phyloP scores from a whole-genome alignment of 2,113 vertebrate genomes.

The Pelmatolapia mariae region DNA sequence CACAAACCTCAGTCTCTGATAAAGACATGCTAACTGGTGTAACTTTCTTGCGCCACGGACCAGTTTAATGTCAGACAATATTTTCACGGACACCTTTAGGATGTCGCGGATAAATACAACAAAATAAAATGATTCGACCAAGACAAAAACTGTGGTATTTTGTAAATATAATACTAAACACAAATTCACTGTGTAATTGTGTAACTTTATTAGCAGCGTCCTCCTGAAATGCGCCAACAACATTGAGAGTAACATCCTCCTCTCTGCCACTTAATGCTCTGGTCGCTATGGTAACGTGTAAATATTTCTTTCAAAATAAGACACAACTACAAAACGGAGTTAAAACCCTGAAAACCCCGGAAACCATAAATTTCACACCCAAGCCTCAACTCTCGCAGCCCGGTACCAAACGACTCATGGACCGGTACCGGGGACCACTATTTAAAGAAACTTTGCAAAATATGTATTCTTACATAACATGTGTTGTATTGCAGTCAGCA shows the following conservation, averaged over 20 bases:
- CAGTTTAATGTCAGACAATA: neutral
- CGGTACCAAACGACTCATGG: neutral
- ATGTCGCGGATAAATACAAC: neutral
- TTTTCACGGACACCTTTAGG: accelerated
- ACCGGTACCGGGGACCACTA: accelerated
- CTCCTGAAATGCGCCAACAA: neutral
- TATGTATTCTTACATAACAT: neutral
- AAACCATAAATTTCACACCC: neutral
- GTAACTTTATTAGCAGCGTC: neutral
- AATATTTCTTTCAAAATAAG: neutral
- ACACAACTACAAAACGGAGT: neutral
- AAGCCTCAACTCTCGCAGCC: neutral
- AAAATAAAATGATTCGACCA: neutral
- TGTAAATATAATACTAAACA: neutral
- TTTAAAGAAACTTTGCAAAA: neutral
- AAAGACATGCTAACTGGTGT: neutral
- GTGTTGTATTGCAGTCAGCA: neutral
- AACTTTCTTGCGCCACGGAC: neutral
- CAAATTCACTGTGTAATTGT: neutral
- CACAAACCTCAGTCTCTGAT: neutral
- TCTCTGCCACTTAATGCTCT: neutral
- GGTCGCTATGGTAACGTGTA: accelerated
- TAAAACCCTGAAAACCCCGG: neutral
- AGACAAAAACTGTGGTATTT: neutral
- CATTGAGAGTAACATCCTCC: neutral